phyloP scores from a whole-genome alignment of 2,113 vertebrate genomes.

The Tautogolabrus adspersus region DNA sequence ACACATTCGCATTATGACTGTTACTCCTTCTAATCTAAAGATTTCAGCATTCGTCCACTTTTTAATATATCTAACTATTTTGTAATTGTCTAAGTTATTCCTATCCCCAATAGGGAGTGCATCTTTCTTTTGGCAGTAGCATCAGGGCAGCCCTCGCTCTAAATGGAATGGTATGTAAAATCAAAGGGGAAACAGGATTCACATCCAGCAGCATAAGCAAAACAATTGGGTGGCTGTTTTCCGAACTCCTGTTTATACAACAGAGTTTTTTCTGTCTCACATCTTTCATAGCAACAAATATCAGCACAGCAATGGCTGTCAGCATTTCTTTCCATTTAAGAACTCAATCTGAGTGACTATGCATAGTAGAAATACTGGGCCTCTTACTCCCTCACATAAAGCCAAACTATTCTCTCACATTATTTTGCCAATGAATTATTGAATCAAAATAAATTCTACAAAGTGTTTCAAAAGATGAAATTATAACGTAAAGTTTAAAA shows the following conservation, averaged over 20 bases:
- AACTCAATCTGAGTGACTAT: slow-evolving; percentile 37
- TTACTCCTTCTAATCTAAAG: not conserved
- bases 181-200: slow-evolving; percentile 81
- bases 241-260: slow-evolving; percentile 72
- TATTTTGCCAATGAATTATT: not conserved
- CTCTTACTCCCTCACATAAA: not conserved
- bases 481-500: no score
- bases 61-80: slow-evolving; percentile 15
- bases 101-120: slow-evolving; percentile 70
- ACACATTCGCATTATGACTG: not conserved
- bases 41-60: slow-evolving; percentile 25
- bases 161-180: slow-evolving; percentile 92
- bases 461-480: no score
- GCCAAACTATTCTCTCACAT: slow-evolving; percentile 29
- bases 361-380: slow-evolving; percentile 20
- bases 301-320: slow-evolving; percentile 19
- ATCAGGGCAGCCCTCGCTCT: slow-evolving; percentile 81
- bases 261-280: slow-evolving; percentile 40
- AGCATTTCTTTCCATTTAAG: slow-evolving; percentile 79
- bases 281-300: slow-evolving; percentile 44
- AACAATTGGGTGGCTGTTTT: slow-evolving; percentile 78
- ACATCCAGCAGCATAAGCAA: slow-evolving; percentile 74
- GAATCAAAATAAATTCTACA: not conserved
- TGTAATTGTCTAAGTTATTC: slow-evolving; percentile 48
- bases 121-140: slow-evolving; percentile 57